Base-by-base conservation (phyloP, 2,888 invertebrate species). In the Amphipyra berbera region DNA sequence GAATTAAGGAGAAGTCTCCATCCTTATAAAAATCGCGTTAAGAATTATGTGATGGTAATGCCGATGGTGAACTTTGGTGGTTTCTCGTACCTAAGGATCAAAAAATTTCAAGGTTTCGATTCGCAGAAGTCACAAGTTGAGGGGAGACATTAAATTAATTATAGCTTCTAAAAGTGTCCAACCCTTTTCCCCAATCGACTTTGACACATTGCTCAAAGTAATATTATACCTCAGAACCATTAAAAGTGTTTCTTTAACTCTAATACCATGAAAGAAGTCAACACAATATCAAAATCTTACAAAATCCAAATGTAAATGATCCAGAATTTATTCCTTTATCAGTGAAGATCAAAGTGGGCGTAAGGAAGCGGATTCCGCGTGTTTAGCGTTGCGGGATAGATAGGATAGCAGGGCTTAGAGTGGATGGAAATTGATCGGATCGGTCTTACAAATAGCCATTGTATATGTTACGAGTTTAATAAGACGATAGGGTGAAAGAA, bases 371-470 rank as follows among this genome's bases (percentile, higher is more conserved):
- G 38, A 57, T 50, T 63, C 46, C 12, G 46, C 9, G 42, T 6
- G 40, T 42, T 42, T 41, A 27, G 12, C 40, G 44, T 38, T 21
- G 10, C 40, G 30, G 33, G 14, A 14, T 41, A 10, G 10, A 13
- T 27, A 9, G 12, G 2, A 37, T 30, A 46, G 30, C 21, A 47
- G n/a, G 33, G 54, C 44, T 52, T 38, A 35, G 30, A 12, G 30
- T 30, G 57, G 42, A 76, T 70, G 35, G 40, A 45, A 55, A 71
- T 71, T 58, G 55, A 70, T 70, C 58, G 37, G n/a, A 45, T 63
- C 15, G 52, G 44, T 45, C 37, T 52, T 38, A 10, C 57, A 41
- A 63, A 62, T 75, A 54, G 63, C 4, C 33, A 15, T 37, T 57
- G 75, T 53, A 69, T 69, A 30, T 48, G 48, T 69, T 57, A 33